Evolutionary conservation across 2,888 invertebrate genomes (phyloP), one percentile per base, ranked within the genome.

Genomic region (Pachydiplax longipennis): DNA sequence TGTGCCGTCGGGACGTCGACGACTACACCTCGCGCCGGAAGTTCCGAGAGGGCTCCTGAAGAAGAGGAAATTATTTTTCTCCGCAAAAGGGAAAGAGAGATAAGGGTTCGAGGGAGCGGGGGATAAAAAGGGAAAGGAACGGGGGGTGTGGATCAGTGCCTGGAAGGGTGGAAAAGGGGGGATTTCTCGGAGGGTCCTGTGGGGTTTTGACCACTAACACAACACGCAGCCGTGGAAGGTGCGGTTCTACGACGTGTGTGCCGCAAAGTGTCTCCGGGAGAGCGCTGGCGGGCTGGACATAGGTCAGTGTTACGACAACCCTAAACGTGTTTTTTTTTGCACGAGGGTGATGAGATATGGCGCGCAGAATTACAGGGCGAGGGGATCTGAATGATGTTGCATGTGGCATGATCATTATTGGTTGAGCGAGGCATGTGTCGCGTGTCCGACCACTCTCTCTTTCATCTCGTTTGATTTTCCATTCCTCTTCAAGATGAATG

Each of bases 151-250:
- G 13, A 73, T 73, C 31, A 53, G 73, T 73, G 73, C 31, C 31
- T 73, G 25, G 73, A 31, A 31, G 73, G 25, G 25, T 31, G 31
- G 73, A 73, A 31, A 31, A 25, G 73, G 73, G 31, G 25, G 65
- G 73, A 31, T 25, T 73, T 31, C 73, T 73, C 4, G 83, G 58
- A 87, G 22, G 37, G 65, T n/a, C 37, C 61, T 35, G 61, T n/a
- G 37, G 83, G 58, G 82, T 53, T 48, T 25, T 37, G 65, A 65
- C 87, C 87, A 65, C 87, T 87, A 61, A 61, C 61, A 87, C 87
- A 87, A 87, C 87, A 65, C 87, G 87, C 87, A 87, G 87, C 87
- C 87, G 87, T 87, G 87, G 87, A 87, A 87, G 87, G 87, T 61
- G 87, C 87, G 87, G 87, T 87, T 61, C 58, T 87, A 37, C 87